Evolutionary conservation across 2,113 vertebrate genomes (phyloP), one percentile per base, ranked within the genome.

Genomic region (Nothocercus julius): DNA sequence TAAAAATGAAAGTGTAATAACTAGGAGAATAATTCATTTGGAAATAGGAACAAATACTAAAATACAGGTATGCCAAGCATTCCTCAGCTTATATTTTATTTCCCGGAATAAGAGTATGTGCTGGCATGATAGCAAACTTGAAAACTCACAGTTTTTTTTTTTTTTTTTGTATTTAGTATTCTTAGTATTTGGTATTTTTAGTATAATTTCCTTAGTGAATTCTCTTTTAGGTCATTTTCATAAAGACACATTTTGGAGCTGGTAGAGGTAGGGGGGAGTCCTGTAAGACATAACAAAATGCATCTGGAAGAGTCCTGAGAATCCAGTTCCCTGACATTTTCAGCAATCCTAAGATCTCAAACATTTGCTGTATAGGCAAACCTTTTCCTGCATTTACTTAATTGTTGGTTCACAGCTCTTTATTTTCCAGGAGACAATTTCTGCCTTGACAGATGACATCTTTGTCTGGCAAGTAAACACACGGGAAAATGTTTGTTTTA

Each of bases 351-450:
- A 79, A 61, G 2, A 34, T 7, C 72, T 74, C 42, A 24, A 30
- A 63, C 8, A 10, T 83, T 95, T 94, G 92, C 92, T 96, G 85
- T 34, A 9, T 28, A 67, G 51, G 85, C 88, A 96, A 54, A 94
- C 54, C 68, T 93, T 88, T 51, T 24, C 87, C 76, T 59, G 28
- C 85, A 34, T 20, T 90, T 75, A 64, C 34, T 84, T 53, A 63
- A 5, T 79, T 58, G 77, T 53, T 82, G 91, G 77, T 81, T 87
- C 89, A 84, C 86, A 90, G 89, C 80, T 90, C 81, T 72, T 67
- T 89, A n/a, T 93, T 66, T 87, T 79, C 38, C 27, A 18, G 80
- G 56, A 93, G 53, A 22, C 32, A 53, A 28, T 84, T 86, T 69
- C 14, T 53, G 68, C 91, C 56, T 15, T 24, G 28, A 38, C 10